These are phyloP conservation scores for Aulostomus chinensis DNA, from an alignment of 2,797 vertebrate species.

Conservation along the genomic window DNA sequence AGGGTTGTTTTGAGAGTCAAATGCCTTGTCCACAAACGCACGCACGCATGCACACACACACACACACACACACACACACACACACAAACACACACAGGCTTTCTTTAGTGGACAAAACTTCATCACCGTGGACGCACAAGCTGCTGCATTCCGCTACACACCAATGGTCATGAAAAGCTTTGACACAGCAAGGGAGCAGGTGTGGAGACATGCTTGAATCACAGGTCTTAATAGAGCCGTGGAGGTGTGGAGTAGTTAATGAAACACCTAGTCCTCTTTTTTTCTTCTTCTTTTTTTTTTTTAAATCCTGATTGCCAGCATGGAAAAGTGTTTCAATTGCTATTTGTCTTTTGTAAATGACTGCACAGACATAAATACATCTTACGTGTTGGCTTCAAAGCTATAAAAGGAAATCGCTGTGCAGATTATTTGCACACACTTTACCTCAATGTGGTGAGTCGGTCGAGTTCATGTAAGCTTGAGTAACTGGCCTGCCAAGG, in stretches of 20 bases:
- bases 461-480: conserved; percentile 25
- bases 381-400: neutral
- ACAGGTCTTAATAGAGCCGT: conserved; percentile 47
- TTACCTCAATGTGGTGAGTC: conserved; percentile 34
- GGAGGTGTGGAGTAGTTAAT: conserved; percentile 56
- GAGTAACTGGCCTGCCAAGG: conserved; percentile 31
- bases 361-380: neutral
- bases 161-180: conserved; percentile 3
- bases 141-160: conserved; percentile 9
- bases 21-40: too few relatives aligned
- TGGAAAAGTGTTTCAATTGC: neutral
- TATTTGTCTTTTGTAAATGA: neutral
- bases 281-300: neutral
- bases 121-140: conserved; percentile 4
- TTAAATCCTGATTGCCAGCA: conserved; percentile 2
- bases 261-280: conserved; percentile 45
- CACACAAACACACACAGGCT: too few relatives aligned
- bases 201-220: conserved; percentile 30
- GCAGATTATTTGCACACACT: conserved; percentile 12
- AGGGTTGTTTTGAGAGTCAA: too few relatives aligned
- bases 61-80: too few relatives aligned
- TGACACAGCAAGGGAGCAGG: conserved; percentile 22
- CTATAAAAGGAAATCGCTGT: neutral
- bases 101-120: neutral
- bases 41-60: too few relatives aligned